phyloP scores from a whole-genome alignment of 2,797 vertebrate species.

The Tympanoctomys barrerae region DNA sequence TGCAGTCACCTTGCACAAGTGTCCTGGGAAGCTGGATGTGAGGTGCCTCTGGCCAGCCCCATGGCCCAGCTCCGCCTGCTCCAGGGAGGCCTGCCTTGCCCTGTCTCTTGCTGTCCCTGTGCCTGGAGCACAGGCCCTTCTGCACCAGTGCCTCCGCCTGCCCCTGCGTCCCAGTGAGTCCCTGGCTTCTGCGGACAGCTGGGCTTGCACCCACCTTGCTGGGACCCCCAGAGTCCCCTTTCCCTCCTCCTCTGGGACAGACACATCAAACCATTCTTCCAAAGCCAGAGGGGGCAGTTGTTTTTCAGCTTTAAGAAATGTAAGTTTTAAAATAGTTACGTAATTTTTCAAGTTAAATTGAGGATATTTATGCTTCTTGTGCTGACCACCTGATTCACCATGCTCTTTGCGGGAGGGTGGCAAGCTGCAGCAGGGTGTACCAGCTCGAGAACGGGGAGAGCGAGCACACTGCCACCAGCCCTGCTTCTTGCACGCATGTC shows the following conservation, averaged over 20 bases:
- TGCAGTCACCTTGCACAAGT: rapidly evolving
- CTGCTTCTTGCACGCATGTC: not conserved
- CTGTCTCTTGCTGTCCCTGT: not conserved
- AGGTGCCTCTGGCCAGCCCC: not conserved
- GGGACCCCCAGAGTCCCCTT: not conserved
- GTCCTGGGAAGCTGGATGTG: not conserved
- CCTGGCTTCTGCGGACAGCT: not conserved
- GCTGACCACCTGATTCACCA: not conserved
- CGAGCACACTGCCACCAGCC: not conserved
- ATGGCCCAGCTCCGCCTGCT: no score
- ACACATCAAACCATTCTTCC: not conserved
- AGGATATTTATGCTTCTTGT: conserved; percentile 29
- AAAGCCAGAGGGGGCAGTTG: not conserved
- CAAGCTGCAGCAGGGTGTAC: not conserved
- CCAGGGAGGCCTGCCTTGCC: not conserved
- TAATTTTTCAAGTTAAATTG: conserved; percentile 28
- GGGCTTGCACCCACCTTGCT: not conserved
- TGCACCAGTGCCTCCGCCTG: not conserved
- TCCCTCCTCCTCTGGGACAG: not conserved
- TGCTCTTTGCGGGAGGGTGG: not conserved
- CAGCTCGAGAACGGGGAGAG: not conserved
- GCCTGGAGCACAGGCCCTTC: not conserved
- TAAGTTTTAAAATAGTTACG: conserved; percentile 48
- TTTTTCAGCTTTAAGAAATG: not conserved
- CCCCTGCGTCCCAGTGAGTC: not conserved